phyloP scores from a whole-genome alignment of 2,888 invertebrate species.

The Leuctra nigra region DNA sequence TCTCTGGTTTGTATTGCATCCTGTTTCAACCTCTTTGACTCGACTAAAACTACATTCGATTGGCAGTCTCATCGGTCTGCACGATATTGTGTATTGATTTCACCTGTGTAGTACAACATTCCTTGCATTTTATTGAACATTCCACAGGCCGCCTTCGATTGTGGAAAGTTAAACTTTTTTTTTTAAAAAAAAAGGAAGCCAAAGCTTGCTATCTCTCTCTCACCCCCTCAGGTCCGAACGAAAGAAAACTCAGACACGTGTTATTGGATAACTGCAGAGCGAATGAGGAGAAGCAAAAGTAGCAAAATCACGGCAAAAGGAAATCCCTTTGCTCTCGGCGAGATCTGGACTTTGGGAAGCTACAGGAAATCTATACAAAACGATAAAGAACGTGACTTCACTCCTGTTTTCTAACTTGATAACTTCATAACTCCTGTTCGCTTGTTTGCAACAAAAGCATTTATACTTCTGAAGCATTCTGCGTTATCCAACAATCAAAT shows the following conservation, averaged over 20 bases:
- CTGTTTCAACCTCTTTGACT: no score
- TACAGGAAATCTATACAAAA: constrained; percentile 13
- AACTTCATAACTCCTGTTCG: constrained; percentile 20
- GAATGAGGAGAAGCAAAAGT: constrained; percentile 18
- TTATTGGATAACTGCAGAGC: constrained; percentile 10
- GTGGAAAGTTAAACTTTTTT: neutral
- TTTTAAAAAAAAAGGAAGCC: no score
- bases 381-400: constrained; percentile 16
- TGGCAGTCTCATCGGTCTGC: constrained; percentile 1
- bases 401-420: constrained; percentile 17
- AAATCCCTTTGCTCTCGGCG: constrained; percentile 17
- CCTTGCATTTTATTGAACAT: neutral
- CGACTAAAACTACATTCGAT: no score
- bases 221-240: neutral
- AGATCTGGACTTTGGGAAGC: neutral
- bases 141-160: neutral
- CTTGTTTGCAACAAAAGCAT: constrained; percentile 10
- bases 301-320: constrained; percentile 20
- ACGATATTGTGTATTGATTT: constrained; percentile 3
- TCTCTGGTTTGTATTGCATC: no score
- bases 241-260: constrained; percentile 16
- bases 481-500: no score
- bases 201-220: neutral
- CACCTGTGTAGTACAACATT: neutral
- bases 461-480: no score